These are phyloP conservation scores for Herminia tarsipennalis DNA, from an alignment of 2,888 invertebrate species.

Conservation along the genomic window DNA sequence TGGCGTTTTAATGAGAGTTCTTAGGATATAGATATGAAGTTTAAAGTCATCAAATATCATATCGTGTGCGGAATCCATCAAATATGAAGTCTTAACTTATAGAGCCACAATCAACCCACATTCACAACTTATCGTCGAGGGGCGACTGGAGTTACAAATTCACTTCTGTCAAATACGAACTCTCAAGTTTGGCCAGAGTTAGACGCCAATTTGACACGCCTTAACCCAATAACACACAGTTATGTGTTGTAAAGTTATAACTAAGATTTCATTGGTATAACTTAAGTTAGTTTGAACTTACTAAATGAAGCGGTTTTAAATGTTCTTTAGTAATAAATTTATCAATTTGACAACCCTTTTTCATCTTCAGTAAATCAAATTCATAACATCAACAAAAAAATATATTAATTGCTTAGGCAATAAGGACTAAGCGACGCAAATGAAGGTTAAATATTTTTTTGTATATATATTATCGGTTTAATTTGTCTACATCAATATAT, in stretches of 20 bases:
- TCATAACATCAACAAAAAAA: too few species aligned
- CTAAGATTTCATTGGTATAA: constrained; percentile 40
- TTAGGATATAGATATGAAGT: background rate
- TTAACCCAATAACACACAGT: constrained; percentile 62
- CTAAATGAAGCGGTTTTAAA: constrained; percentile 22
- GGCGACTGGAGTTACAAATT: constrained; percentile 64
- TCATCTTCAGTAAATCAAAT: too few species aligned
- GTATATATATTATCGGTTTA: too few species aligned
- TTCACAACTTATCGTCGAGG: constrained; percentile 63
- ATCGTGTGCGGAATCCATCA: constrained; percentile 32
- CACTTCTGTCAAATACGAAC: constrained; percentile 57
- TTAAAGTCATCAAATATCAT: background rate
- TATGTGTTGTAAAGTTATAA: constrained; percentile 41
- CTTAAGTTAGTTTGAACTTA: constrained; percentile 30
- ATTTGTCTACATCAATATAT: too few species aligned
- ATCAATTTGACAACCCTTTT: too few species aligned
- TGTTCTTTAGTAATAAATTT: background rate
- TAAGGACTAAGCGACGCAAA: too few species aligned
- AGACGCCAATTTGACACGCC: constrained; percentile 65
- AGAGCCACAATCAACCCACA: constrained; percentile 71
- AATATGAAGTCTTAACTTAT: constrained; percentile 34
- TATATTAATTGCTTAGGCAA: too few species aligned
- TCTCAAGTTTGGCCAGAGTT: constrained; percentile 60
- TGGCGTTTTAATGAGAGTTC: background rate
- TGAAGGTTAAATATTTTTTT: too few species aligned